Base-by-base conservation (phyloP, 2,797 vertebrate genomes). In the Moxostoma hubbsi region DNA sequence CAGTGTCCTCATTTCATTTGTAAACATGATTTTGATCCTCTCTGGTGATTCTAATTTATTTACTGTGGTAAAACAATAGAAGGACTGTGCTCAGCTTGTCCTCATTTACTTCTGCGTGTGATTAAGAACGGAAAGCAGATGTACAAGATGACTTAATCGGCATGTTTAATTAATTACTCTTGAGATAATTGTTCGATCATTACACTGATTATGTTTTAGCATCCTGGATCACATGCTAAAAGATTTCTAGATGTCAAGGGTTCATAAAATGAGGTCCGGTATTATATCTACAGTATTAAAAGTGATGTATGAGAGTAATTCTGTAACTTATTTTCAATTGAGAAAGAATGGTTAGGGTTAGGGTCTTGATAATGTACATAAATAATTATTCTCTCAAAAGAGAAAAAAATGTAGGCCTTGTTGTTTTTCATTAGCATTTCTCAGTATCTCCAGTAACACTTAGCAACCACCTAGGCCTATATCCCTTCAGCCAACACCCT, bases 141-240 rank as follows among this genome's bases (percentile, higher is more conserved):
- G 92, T 93, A 93, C 86, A 91, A 91, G 91, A 94, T 92, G 93
- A 95, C 87, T 93, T 94, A 87, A 90, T 92, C 88, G 92, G 88
- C 92, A 94, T 93, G 92, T 90, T 90, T 92, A 94, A 93, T 93
- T 95, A 92, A 94, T 93, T 92, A 86, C 89, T 90, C 89, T 92
- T 89, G 85, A 93, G 89, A 92, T 93, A 92, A 90, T 92, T 93
- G 93, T 94, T 94, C 85, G 93, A 83, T 94, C 91, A 93, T 87
- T 92, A 90, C 90, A 91, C 86, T 91, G 90, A 91, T 94, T 89
- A 88, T 92, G 93, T 93, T 90, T 89, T 83, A 36, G 83, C 89
- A 55, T 90, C 88, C 84, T 86, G 77, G 90, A 92, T 93, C 89
- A 92, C 90, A 87, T 86, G 86, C 92, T 92, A 91, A 92, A 89